Evolutionary conservation across 1,140 invertebrate genomes (phyloP), one percentile per base, ranked within the genome.

Genomic region (Caenorhabditis latens): DNA sequence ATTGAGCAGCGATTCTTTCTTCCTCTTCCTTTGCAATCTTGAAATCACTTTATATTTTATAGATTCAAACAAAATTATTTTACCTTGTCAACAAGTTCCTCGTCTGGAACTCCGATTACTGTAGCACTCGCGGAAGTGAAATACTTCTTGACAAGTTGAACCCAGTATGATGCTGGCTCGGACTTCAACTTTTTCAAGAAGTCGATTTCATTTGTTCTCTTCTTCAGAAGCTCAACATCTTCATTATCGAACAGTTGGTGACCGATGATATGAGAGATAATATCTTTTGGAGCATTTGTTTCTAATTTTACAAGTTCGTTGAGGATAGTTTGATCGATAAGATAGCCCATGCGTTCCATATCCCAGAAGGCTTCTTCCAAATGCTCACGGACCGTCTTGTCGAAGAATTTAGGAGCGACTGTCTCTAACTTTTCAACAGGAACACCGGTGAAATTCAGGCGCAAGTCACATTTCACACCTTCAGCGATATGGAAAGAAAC

Each of bases 191-290:
- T 94, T 65, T 95, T 93, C 21, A 96, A 93, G 63, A 94, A 93
- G 65, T 94, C 91, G 82, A 86, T 57, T 42, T 86, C 50, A 53
- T 97, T 96, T 71, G 96, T 93, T 86, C 96, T 93, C 24, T 94
- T 93, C 48, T 95, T 93, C 48, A 97, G 94, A 95, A 96, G 95
- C 93, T 96, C 95, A 89, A 95, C 93, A 87, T 95, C 94, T 24
- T 93, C 94, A 65, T 95, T 94, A 13, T 96, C 96, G 93, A 96
- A 97, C 24, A 97, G 93, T 89, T 96, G 95, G 92, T 97, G 96
- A 0, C 95, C 95, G 91, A 97, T 96, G 48, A 96, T 94, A 89
- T 95, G 94, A 91, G 95, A 95, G 3, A 96, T 95, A 50, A 97
- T 93, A 9, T 95, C 93, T 85, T 95, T 94, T 91, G 96, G 95